A percentile compares a stretch with the other conserved stretches of the same genome.
These are phyloP conservation scores for Pristiophorus japonicus DNA, from an alignment of 2,113 vertebrate species.

Conservation along the genomic window DNA sequence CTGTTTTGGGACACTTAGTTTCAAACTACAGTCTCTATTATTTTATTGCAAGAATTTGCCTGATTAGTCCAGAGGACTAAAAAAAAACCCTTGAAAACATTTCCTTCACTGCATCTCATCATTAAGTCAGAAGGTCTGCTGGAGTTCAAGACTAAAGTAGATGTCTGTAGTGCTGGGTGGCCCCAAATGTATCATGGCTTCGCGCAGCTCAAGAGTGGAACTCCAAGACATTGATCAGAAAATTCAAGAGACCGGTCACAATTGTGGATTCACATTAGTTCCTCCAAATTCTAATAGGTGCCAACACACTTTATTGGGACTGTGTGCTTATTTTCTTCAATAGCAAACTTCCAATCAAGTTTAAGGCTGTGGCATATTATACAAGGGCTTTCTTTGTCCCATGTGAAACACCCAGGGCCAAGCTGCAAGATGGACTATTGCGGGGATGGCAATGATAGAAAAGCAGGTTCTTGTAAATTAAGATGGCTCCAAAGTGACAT, in stretches of 20 bases:
- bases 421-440: neutral
- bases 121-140: neutral
- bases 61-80: neutral
- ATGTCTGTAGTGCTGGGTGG: neutral
- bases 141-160: neutral
- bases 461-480: neutral
- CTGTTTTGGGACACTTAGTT: neutral
- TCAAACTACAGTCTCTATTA: neutral
- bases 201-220: neutral
- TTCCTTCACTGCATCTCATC: neutral
- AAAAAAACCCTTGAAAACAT: neutral
- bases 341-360: neutral
- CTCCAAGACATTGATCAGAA: neutral
- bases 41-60: neutral
- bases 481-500: neutral
- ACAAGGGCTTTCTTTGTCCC: neutral
- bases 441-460: neutral
- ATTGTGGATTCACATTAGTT: neutral
- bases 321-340: neutral
- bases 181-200: neutral
- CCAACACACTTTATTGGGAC: no score
- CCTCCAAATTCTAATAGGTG: no score
- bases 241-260: neutral
- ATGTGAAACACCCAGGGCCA: neutral
- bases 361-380: neutral